These are phyloP conservation scores for Mythimna albipuncta DNA, from an alignment of 2,888 invertebrate species.

Conservation along the genomic window DNA sequence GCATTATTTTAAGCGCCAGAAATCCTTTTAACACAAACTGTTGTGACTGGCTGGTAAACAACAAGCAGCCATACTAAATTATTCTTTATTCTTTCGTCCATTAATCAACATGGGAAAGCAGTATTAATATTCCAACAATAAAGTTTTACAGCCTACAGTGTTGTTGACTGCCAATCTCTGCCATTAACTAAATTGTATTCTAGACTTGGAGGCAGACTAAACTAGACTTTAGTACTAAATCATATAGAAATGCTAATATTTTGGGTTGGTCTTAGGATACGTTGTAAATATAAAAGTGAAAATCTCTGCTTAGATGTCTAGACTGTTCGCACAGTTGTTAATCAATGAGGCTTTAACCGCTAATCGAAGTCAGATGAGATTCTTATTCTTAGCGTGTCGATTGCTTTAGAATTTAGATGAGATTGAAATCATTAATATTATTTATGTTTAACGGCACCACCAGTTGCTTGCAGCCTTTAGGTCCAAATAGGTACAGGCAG, in stretches of 20 bases:
- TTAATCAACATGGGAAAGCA: constrained; percentile 56
- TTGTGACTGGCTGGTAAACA: constrained; percentile 12
- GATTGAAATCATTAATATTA: too few species aligned
- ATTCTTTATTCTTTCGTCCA: constrained; percentile 32
- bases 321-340: not conserved
- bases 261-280: too few species aligned
- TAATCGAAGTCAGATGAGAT: not conserved
- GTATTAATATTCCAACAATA: constrained; percentile 58
- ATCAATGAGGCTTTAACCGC: not conserved
- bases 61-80: constrained; percentile 6
- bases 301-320: not conserved
- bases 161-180: constrained; percentile 50
- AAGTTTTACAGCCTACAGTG: constrained; percentile 56
- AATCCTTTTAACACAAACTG: not conserved
- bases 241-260: not conserved
- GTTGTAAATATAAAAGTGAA: not conserved
- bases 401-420: too few species aligned
- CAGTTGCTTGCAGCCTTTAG: too few species aligned
- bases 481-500: too few species aligned
- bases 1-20: not conserved
- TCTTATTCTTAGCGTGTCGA: too few species aligned
- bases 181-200: constrained; percentile 48
- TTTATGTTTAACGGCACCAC: too few species aligned
- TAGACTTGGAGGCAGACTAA: constrained; percentile 38
- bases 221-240: not conserved